Conservation (phyloP, 2,797 vertebrate genomes). For the Myoxocephalus aenaeus region DNA sequence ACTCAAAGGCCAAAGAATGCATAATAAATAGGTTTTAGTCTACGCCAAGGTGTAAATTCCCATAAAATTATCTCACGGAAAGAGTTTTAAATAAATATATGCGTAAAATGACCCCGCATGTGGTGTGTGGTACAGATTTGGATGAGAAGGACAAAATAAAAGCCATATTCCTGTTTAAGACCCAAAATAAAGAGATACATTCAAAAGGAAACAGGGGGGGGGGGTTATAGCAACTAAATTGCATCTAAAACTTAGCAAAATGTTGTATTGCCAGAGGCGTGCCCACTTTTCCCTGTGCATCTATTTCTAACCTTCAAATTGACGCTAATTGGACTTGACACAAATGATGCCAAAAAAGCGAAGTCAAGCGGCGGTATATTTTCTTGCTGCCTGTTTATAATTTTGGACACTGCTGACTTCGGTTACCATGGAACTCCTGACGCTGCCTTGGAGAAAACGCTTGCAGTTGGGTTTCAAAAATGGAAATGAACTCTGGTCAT, state of each 20-base stretch:
- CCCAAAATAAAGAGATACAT: neutral
- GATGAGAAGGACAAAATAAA: neutral
- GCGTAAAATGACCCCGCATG: neutral
- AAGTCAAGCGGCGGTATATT: conserved; percentile 57
- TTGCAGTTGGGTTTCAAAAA: conserved; percentile 41
- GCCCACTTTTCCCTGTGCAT: conserved; percentile 55
- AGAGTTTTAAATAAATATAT: conserved; percentile 12
- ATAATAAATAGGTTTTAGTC: conserved; percentile 55
- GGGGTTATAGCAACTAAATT: conserved; percentile 40
- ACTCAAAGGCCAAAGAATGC: conserved; percentile 75
- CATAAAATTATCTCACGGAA: conserved; percentile 13
- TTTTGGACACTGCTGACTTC: conserved; percentile 62
- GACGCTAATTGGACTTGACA: conserved; percentile 73
- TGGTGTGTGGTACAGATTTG: conserved; percentile 1
- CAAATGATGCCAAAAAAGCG: conserved; percentile 77
- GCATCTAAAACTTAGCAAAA: conserved; percentile 48
- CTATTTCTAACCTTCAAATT: conserved; percentile 62
- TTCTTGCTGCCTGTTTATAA: conserved; percentile 47
- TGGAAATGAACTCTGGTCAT: conserved; percentile 38
- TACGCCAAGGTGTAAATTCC: conserved; percentile 52
- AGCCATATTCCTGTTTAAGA: neutral
- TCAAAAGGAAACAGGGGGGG: neutral
- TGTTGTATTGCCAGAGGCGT: conserved; percentile 52
- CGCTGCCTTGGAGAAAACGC: conserved; percentile 21
- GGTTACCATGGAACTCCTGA: conserved; percentile 37